A percentile compares a stretch with the other conserved stretches of the same genome.
Conservation (phyloP, 2,888 invertebrate genomes). For the Thecocarcelia acutangulata region DNA sequence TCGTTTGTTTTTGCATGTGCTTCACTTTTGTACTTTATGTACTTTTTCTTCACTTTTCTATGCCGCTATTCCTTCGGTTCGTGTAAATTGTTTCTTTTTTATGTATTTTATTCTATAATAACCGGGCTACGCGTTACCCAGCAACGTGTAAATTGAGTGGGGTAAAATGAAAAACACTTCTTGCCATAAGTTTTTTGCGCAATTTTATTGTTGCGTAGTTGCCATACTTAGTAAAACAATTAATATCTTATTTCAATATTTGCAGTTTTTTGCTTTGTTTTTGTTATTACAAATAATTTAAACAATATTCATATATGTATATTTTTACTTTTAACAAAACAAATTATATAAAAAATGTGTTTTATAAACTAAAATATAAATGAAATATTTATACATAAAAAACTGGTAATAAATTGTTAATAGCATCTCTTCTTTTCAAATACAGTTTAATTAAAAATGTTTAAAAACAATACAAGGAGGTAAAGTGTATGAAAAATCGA, state of each 20-base stretch:
- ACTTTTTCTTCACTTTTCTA: too few relatives aligned
- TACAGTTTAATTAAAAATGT: constrained; percentile 24
- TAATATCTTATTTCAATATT: constrained; percentile 65
- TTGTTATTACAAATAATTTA: constrained; percentile 69
- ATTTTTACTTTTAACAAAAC: constrained; percentile 58
- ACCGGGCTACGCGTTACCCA: too few relatives aligned
- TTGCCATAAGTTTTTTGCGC: constrained; percentile 68
- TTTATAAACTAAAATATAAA: constrained; percentile 67
- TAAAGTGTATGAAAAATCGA: constrained; percentile 3
- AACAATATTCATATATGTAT: constrained; percentile 40
- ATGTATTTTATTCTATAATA: too few relatives aligned
- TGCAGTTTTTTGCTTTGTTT: constrained; percentile 2
- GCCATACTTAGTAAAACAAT: constrained; percentile 70
- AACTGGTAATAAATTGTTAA: constrained; percentile 57
- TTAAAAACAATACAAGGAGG: background rate
- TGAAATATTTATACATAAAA: constrained; percentile 65
- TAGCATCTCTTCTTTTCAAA: constrained; percentile 11
- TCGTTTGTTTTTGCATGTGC: too few relatives aligned
- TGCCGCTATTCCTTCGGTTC: too few relatives aligned
- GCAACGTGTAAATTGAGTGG: background rate
- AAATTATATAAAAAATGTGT: constrained; percentile 65
- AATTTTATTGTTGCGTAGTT: constrained; percentile 73
- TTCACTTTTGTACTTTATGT: too few relatives aligned
- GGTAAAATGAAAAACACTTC: constrained; percentile 25
- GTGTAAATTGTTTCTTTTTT: too few relatives aligned